Base-by-base conservation (phyloP, 2,888 invertebrate genomes). In the Linhomoeus sp. region DNA sequence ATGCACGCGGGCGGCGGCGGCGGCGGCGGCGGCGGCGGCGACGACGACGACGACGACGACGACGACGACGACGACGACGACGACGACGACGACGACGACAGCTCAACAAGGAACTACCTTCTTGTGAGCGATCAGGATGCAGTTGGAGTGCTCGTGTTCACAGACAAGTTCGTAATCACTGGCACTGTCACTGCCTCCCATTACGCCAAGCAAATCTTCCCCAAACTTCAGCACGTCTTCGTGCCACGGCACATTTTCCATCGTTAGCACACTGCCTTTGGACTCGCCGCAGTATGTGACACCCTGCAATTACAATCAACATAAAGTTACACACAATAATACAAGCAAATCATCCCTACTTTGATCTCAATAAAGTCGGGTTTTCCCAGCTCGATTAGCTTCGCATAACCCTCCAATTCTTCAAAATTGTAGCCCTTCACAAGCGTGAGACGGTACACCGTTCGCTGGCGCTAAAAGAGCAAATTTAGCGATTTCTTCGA, bases 311-410 rank as follows among this genome's bases (percentile, higher is more conserved):
- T 33, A 33, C 9, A 33, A 33, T 33, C 33, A 33, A 33, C 51
- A 45, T 26, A 22, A 48, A 41, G 15, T 24, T 33, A 46, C 50
- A 24, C 39, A 19, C 12, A 29, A 46, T 45, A 20, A 40, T 9
- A 9, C 7, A 40, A 40, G 12, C 19, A 42, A 25, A 14, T 17
- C 7, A 41, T 7, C 9, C 12, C 17, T 7, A 15, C 73, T 66
- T 75, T 75, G 37, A 75, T 67, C 63, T 75, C 75, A 52, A 75
- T 74, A 53, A 75, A 74, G 60, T 75, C 74, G 41, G 75, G 75
- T 46, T 68, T 62, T 15, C 74, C 74, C 9, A 70, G 51, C 3
- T 62, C 56, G 1, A 75, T 72, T 15, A 75, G 64, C 24, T 69
- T 60, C 2, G 73, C 73, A 62, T 75, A 75, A 49, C 66, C 68